phyloP scores from a whole-genome alignment of 1,140 invertebrate species.

The Drosophila sproati region DNA sequence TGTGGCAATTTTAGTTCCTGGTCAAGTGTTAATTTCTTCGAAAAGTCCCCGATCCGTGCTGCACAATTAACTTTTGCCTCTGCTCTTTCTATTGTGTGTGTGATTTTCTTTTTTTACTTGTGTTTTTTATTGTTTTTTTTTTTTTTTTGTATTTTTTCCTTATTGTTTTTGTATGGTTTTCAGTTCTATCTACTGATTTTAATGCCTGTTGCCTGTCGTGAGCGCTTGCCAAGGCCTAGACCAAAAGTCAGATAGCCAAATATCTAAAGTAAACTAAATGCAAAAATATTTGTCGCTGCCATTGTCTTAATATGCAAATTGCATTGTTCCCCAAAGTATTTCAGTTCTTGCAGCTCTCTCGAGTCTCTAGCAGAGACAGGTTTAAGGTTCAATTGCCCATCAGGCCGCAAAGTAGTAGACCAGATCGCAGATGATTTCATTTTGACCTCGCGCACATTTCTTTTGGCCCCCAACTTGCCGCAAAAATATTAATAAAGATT shows the following conservation, averaged over 20 bases:
- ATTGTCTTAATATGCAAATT: constrained; percentile 80
- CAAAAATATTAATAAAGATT: constrained; percentile 72
- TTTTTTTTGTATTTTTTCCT: neutral
- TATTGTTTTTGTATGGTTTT: neutral
- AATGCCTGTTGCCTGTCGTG: constrained; percentile 1
- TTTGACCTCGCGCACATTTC: constrained; percentile 68
- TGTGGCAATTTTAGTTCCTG: constrained; percentile 11
- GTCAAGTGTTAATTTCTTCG: constrained; percentile 70
- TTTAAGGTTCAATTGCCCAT: constrained; percentile 38
- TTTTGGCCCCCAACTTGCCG: constrained; percentile 23
- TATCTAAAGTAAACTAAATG: constrained; percentile 15
- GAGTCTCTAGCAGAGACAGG: constrained; percentile 30
- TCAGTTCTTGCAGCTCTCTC: constrained; percentile 9
- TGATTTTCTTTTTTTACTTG: neutral
- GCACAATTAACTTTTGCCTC: constrained; percentile 60
- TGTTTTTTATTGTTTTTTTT: neutral
- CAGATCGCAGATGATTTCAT: constrained; percentile 43
- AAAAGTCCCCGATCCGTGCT: constrained; percentile 36
- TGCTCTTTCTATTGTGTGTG: neutral
- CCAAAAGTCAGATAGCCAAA: constrained; percentile 15
- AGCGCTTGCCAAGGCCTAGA: constrained; percentile 15
- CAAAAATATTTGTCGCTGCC: constrained; percentile 51
- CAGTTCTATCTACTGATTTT: neutral
- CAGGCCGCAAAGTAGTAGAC: constrained; percentile 28
- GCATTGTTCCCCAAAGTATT: constrained; percentile 49